Percentiles rank a stretch among this genome's conserved stretches.
Evolutionary conservation across 2,888 invertebrate species (phyloP).

Genomic region (Calameuta filiformis): DNA sequence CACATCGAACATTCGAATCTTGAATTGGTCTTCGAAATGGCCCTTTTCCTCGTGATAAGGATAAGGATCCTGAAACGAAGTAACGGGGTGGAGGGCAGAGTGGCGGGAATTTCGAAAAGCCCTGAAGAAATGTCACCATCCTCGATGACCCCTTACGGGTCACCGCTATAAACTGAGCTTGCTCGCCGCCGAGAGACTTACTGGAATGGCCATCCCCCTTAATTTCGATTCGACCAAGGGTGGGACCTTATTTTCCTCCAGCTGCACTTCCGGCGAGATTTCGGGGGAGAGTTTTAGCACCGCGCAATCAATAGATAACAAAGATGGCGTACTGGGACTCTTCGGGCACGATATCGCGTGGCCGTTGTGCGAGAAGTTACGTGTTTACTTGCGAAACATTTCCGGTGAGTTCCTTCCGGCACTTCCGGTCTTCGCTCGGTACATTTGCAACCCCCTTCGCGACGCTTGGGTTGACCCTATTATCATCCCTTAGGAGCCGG

Average conservation of each 20-base stretch:
- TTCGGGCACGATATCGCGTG: constrained; percentile 21
- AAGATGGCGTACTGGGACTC: constrained; percentile 10
- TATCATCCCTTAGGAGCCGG: too few species aligned
- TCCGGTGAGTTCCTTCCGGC: neutral
- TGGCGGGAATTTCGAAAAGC: constrained; percentile 29
- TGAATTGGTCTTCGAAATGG: too few species aligned
- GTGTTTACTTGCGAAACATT: constrained; percentile 7
- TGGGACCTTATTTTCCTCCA: constrained; percentile 23
- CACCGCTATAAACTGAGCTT: constrained; percentile 43
- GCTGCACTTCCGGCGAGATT: constrained; percentile 38
- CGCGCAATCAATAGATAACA: constrained; percentile 46
- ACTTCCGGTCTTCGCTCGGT: too few species aligned
- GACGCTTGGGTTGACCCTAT: too few species aligned
- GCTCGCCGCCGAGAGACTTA: constrained; percentile 29
- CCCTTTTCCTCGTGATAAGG: too few species aligned
- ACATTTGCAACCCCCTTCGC: too few species aligned
- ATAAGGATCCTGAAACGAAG: too few species aligned
- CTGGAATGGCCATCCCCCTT: constrained; percentile 38
- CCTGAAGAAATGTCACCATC: constrained; percentile 40
- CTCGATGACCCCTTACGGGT: constrained; percentile 42
- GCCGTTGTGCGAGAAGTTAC: neutral
- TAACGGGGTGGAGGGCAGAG: constrained; percentile 8
- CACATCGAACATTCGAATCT: too few species aligned
- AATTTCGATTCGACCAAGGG: constrained; percentile 31
- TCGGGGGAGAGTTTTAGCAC: constrained; percentile 48